Base-by-base conservation (phyloP, 2,113 vertebrate genomes). In the Ondatra zibethicus region DNA sequence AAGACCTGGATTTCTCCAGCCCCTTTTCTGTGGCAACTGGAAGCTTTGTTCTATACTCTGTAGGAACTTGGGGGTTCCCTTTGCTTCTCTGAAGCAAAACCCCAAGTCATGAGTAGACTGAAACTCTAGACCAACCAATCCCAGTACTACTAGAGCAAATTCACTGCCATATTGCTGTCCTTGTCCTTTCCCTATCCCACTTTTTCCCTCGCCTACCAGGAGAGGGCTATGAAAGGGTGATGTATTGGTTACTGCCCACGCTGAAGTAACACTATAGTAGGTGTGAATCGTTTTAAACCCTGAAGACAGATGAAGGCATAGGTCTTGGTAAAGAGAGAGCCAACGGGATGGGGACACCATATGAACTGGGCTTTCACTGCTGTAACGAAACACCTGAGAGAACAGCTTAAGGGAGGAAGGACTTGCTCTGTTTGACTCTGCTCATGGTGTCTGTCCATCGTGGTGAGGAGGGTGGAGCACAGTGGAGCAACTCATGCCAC, bases 81-180 rank as follows among this genome's bases (percentile, higher is more conserved):
- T 93, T 72, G 50, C 19, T 58, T 42, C 31, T 89, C 78, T 63
- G 25, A 96, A 94, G 58, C 31, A 88, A 96, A 95, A 88, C 70
- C 29, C 58, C 75, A 93, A 98, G 82, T 75, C 87, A 81, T 55
- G 42, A 89, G 93, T 82, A 87, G 17, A 90, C 1, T 88, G 84
- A 91, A 90, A 96, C 47, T 82, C 87, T 92, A 93, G 42, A 88
- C 86, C 84, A 33, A 88, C 88, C 93, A 94, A 84, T 39, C 31
- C 66, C 72, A 77, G 68, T 33, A 86, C 66, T 82, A 73, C n/a
- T 29, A 7, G 13, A 55, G 87, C 58, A 63, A 80, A 75, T 86
- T 88, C 66, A 66, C 87, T 66, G 76, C 70, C 58, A 36, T 47
- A 52, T 84, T 73, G 14, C 27, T 58, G 47, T 8, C 3, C 1